These are phyloP conservation scores for Andrena chrysosceles DNA, from an alignment of 2,888 invertebrate species.

Conservation along the genomic window DNA sequence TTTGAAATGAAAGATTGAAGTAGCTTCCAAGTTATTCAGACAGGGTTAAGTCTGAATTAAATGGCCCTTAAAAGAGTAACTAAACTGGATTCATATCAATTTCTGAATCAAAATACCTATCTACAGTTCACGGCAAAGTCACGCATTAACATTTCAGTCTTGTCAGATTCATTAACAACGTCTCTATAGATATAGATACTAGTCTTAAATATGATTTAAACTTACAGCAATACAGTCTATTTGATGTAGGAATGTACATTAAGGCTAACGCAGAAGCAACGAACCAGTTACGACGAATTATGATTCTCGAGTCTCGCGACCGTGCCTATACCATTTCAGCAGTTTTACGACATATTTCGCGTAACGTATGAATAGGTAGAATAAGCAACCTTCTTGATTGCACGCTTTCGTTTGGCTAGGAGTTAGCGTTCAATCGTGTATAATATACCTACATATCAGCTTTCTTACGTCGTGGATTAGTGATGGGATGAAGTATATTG, in stretches of 20 bases:
- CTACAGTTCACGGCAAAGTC: not conserved
- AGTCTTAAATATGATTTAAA: not conserved
- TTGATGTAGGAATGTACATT: not conserved
- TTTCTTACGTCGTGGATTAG: slow-evolving; percentile 31
- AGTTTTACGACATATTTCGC: slow-evolving; percentile 74
- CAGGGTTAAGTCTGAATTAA: no score
- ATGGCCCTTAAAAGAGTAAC: no score
- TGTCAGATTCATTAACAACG: not conserved
- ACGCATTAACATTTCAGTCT: slow-evolving; percentile 4
- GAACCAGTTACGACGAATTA: slow-evolving; percentile 19
- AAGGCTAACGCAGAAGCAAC: not conserved
- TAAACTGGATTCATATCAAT: not conserved
- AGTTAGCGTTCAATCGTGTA: slow-evolving; percentile 30
- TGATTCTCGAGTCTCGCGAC: slow-evolving; percentile 30
- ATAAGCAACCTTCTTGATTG: slow-evolving; percentile 55
- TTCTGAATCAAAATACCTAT: not conserved
- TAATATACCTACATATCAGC: not conserved
- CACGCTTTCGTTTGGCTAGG: slow-evolving; percentile 39
- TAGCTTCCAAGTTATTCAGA: no score
- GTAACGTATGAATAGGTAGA: slow-evolving; percentile 65
- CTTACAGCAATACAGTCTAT: not conserved
- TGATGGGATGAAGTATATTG: no score
- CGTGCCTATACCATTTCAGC: slow-evolving; percentile 65
- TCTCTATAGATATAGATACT: not conserved
- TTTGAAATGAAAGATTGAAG: no score